Evolutionary conservation across 37 sponge, comb jelly and placozoan genomes (phyloP), one percentile per base, ranked within the genome.

Genomic region (Amphimedon queenslandica): DNA sequence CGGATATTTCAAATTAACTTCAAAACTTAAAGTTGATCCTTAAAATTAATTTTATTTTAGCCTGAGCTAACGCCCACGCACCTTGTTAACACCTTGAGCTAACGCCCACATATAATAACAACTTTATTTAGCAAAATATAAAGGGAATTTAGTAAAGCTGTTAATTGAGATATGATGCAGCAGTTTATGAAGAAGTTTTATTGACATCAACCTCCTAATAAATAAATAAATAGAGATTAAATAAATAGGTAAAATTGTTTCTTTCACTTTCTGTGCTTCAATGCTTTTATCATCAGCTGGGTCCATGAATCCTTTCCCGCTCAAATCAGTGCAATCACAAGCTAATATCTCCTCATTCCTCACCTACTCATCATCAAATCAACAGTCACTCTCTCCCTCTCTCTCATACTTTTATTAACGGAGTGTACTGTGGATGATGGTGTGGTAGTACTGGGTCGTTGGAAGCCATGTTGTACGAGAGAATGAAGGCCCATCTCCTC

Each of bases 361-460:
- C n/a, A n/a, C n/a, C n/a, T n/a, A n/a, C n/a, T n/a, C n/a, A n/a
- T n/a, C n/a, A n/a, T n/a, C n/a, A n/a, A n/a, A n/a, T n/a, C 5
- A 21, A 37, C 40, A 8, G 39, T 36, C 8, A 35, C 69, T 13
- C 51, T 18, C 51, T 47, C 8, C 13, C 8, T 8, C 13, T 47
- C 27, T 6, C 21, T 25, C 21, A 6, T 60, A 88, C 89, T 75
- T 79, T 90, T 24, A 74, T 64, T 53, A 95, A 76, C 38, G 91
- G 91, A n/a, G 92, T 85, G 81, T 95, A 95, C 47, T 63, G 58
- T 0, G 96, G 92, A 37, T 88, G 89, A 64, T 88, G 92, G 66
- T 91, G 89, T n/a, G 63, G 10, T 30, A 65, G 61, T 24, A 71
- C 68, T 40, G 96, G 91, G 42, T 79, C 63, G 64, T 95, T 95